phyloP scores from a whole-genome alignment of 2,113 vertebrate genomes.

The Sapayoa aenigma region DNA sequence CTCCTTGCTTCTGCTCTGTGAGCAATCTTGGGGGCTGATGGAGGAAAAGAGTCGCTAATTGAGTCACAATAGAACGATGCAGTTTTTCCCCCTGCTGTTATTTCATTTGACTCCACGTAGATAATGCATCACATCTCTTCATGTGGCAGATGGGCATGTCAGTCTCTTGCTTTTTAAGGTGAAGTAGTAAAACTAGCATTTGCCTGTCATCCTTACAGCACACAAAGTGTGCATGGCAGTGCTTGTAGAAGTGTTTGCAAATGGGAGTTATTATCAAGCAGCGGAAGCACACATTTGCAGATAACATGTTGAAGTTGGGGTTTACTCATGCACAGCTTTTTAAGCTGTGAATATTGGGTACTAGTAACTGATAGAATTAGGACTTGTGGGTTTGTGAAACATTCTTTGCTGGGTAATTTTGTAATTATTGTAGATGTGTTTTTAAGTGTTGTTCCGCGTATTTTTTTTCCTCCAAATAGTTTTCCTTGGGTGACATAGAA shows the following conservation, averaged over 20 bases:
- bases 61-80: background rate
- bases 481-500: background rate
- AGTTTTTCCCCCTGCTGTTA: accelerated
- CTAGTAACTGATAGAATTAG: background rate
- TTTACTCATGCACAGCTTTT: background rate
- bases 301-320: background rate
- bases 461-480: background rate
- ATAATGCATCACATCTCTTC: background rate
- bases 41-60: background rate
- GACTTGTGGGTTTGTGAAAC: background rate
- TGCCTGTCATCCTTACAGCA: background rate
- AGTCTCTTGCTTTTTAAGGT: background rate
- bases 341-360: background rate
- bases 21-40: background rate
- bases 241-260: background rate
- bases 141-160: background rate
- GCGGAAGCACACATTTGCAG: background rate
- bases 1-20: background rate
- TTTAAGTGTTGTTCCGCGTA: background rate
- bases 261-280: background rate
- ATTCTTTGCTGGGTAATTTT: background rate
- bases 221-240: background rate
- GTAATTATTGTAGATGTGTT: background rate
- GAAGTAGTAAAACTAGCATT: background rate
- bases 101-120: background rate